Base-by-base conservation (phyloP, 1,140 invertebrate genomes). In the Drosophila aff. region DNA sequence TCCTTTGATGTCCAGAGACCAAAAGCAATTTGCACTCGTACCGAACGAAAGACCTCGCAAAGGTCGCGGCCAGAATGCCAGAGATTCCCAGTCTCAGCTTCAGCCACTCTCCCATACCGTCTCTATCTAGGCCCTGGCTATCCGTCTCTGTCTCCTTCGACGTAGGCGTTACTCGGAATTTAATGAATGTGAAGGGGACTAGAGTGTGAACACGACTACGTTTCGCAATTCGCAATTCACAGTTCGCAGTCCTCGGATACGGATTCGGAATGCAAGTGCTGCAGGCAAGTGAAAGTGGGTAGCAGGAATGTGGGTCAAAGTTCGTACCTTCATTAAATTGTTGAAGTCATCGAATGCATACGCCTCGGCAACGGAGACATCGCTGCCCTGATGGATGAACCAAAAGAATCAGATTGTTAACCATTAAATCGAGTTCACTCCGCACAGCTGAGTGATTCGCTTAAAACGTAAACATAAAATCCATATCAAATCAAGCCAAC, bases 271-370 rank as follows among this genome's bases (percentile, higher is more conserved):
- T 76, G 65, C 76, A 63, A 75, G 49, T 76, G 69, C 31, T 33
- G 31, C 2, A 23, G 16, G 49, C 49, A 33, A 52, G 50, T 52
- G 28, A 52, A 33, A 52, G 50, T 33, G n/a, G n/a, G 9, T 11
- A 3, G 31, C 15, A 18, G 21, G 63, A 75, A 89, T 84, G 62
- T 84, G 77, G 77, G 81, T 90, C 84, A 81, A 61, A 78, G 53
- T 79, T 92, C 53, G 53, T 92, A 93, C 92, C 92, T 93, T 92
- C 91, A 92, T 92, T 78, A 92, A 80, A 72, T 92, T 93, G 79
- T 92, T 93, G 74, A 93, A 89, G 74, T 93, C 92, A 73, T 93
- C 91, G 75, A 93, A 93, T 60, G 92, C 91, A 90, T 93, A 92
- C 46, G 80, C 82, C 75, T 93, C 92, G 57, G 78, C 79, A 41